Evolutionary conservation across 1,140 invertebrate species (phyloP), one percentile per base, ranked within the genome.

Genomic region (Trichomalopsis sarcophagae): DNA sequence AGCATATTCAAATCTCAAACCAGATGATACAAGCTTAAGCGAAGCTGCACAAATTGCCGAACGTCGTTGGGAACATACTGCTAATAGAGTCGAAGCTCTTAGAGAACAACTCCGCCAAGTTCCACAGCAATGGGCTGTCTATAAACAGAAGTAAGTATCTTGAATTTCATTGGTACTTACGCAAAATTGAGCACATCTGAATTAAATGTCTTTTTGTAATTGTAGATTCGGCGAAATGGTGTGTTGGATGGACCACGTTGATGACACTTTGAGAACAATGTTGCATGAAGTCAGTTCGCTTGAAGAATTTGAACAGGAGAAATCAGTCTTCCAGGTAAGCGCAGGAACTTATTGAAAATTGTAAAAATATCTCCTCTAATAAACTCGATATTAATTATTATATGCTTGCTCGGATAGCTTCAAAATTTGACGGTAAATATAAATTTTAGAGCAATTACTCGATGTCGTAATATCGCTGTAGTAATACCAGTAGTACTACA

Each of bases 211-310:
- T 85, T 78, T 14, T 7, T 6, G 36, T 88, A 81, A 86, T 85
- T 87, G 27, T 87, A 96, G 95, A 88, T 97, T 98, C 89, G 94
- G 95, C 40, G 96, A 97, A 82, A 97, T 99, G 95, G 95, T 96
- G n/a, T 92, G 93, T 68, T 99, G 98, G 97, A 98, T 99, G 97
- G 96, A 98, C 89, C 95, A 95, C 74, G 97, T 99, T 0, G 97
- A 99, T 89, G 94, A 94, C 80, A 96, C 96, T 40, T 94, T 98
- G 85, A 96, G 96, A 89, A 96, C 96, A 81, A 96, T 99, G 87
- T 95, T 97, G 7, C 95, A 96, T 84, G 97, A 98, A 91, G 96
- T 98, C 6, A 95, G 96, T 79, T 96, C 96, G 2, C 94, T 96
- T 88, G 97, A 98, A 88, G 97, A 98, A 87, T 99, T 99, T 91